Conservation (phyloP, 92 coral and sea anemone species). For the Virgularia gustaviana region DNA sequence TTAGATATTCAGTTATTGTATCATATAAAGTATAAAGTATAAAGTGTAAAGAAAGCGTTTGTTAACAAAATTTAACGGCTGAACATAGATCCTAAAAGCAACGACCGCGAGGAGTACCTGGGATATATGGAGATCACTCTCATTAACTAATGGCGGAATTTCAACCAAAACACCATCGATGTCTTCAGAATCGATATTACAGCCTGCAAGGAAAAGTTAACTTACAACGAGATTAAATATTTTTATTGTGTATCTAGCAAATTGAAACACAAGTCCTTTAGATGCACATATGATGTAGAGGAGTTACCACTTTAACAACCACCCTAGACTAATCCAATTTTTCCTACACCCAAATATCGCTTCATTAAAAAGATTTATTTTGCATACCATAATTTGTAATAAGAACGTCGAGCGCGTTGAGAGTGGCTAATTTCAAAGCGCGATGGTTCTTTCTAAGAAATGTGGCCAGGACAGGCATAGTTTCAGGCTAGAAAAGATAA, state of each 20-base stretch:
- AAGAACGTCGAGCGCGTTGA: conserved; percentile 82
- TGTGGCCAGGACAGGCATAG: conserved; percentile 94
- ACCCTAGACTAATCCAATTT: too few species aligned
- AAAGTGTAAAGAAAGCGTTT: too few species aligned
- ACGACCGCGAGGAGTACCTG: conserved; percentile 71
- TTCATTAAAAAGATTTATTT: background rate
- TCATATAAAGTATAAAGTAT: too few species aligned
- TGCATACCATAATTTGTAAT: conserved; percentile 91
- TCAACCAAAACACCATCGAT: conserved; percentile 83
- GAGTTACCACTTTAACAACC: too few species aligned
- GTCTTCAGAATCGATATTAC: conserved; percentile 36
- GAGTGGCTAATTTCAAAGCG: conserved; percentile 78
- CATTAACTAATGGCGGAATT: conserved; percentile 86
- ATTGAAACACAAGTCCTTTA: too few species aligned
- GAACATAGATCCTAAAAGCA: too few species aligned
- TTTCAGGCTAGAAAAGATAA: conserved; percentile 66
- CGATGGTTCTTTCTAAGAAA: conserved; percentile 95
- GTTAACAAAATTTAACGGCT: too few species aligned
- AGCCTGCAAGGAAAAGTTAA: conserved; percentile 10
- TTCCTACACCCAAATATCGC: too few species aligned
- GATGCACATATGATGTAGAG: too few species aligned
- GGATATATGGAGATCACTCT: conserved; percentile 93
- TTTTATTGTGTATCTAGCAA: too few species aligned
- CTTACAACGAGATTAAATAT: background rate
- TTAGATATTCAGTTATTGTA: too few species aligned